Percentiles rank a stretch among this genome's conserved stretches.
These are phyloP conservation scores for Helicoverpa zea DNA, from an alignment of 1,140 invertebrate genomes.

Conservation along the genomic window DNA sequence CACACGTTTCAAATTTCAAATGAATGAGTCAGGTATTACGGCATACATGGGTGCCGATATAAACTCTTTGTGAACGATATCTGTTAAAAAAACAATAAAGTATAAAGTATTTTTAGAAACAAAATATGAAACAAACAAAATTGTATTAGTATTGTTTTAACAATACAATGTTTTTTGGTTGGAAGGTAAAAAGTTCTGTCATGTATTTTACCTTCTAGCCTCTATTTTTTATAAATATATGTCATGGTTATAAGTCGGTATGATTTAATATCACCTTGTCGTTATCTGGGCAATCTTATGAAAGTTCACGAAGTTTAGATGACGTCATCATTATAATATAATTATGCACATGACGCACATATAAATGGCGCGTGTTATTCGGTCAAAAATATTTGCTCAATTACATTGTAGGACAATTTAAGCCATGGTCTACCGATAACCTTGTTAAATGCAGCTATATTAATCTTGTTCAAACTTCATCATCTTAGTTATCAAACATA, in stretches of 20 bases:
- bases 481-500: no score
- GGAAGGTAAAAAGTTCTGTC: not conserved
- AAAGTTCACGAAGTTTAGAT: constrained; percentile 10
- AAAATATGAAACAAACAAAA: not conserved
- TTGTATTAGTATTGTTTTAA: not conserved
- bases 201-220: not conserved
- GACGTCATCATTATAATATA: not conserved
- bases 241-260: not conserved
- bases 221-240: not conserved
- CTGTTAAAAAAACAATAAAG: constrained; percentile 14
- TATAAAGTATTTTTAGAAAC: constrained; percentile 2
- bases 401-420: not conserved
- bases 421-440: no score
- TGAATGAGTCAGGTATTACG: constrained; percentile 1
- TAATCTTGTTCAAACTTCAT: no score
- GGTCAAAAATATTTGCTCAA: not conserved
- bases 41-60: not conserved
- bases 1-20: constrained; percentile 18
- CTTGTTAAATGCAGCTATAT: no score
- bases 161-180: not conserved
- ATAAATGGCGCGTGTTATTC: not conserved
- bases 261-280: constrained; percentile 7
- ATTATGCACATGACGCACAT: constrained; percentile 7
- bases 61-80: constrained; percentile 28
- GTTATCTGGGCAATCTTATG: constrained; percentile 1